Percentiles rank a stretch among this genome's conserved stretches.
phyloP scores from a whole-genome alignment of 2,113 vertebrate genomes.

The Eolophus roseicapilla region DNA sequence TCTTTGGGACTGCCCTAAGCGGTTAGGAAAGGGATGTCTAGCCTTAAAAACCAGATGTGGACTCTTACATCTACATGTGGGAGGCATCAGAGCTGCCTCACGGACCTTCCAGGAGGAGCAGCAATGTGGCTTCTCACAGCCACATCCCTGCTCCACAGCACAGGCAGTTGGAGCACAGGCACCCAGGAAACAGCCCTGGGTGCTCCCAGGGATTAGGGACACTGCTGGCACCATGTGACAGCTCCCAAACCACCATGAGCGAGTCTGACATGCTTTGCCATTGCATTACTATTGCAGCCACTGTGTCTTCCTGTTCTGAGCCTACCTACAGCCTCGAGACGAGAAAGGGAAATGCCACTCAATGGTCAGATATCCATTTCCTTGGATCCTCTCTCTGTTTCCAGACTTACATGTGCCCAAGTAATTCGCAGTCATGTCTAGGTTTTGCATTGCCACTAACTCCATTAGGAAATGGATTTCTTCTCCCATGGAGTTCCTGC shows the following conservation, averaged over 20 bases:
- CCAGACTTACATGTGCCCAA: background rate
- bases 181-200: background rate
- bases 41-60: background rate
- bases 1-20: background rate
- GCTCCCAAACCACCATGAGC: background rate
- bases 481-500: conserved; percentile 4
- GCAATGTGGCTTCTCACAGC: background rate
- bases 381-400: background rate
- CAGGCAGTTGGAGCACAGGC: background rate
- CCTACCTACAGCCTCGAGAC: background rate
- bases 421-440: background rate
- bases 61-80: background rate
- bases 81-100: background rate
- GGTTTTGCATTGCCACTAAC: background rate
- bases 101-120: background rate
- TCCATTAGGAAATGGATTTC: conserved; percentile 8
- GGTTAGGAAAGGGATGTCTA: background rate
- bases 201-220: background rate
- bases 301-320: background rate
- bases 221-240: background rate
- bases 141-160: background rate
- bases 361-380: background rate
- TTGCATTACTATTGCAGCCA: background rate
- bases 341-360: background rate
- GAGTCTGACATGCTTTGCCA: background rate